Evolutionary conservation across 1,140 invertebrate genomes (phyloP), one percentile per base, ranked within the genome.

Genomic region (Lycorma delicatula): DNA sequence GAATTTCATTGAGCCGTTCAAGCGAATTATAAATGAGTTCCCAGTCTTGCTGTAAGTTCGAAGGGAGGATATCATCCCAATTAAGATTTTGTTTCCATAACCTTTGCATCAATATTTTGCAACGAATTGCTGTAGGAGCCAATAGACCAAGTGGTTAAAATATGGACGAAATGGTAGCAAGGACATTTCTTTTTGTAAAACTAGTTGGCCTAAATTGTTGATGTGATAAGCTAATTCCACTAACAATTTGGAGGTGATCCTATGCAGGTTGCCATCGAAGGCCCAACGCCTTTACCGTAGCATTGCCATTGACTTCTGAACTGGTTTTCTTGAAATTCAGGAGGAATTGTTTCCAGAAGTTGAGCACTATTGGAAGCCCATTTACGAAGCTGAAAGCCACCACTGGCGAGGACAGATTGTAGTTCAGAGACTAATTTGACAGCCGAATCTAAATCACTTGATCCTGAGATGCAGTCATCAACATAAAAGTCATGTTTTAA

Each of bases 361-460:
- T 44, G 41, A 20, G 18, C 11, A 18, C n/a, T 44, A 60, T 67
- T 69, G 29, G 65, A 66, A 22, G 22, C 41, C 66, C 65, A 70
- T 61, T 68, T 66, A 9, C 65, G 46, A 46, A 69, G 44, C 31
- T 67, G 61, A 46, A 70, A 60, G 6, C 65, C 64, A 11, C 62
- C 68, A 16, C 38, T 44, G 41, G 58, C 51, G 7, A 70, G 54
- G 53, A 66, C 28, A 36, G 48, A 7, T 6, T 63, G 64, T 13
- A 71, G 56, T 28, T 64, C 25, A 7, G 56, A 31, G 52, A 65
- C 63, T 26, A 66, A 29, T 23, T 61, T 1, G 16, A 56, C 61
- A 12, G 69, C 68, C 16, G 31, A 16, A 27, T 29, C 20, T n/a
- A 62, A 16, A n/a, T 25, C 22, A 41, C 28, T 29, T 0, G 46